Evolutionary conservation across 2,888 invertebrate genomes (phyloP), one percentile per base, ranked within the genome.

Genomic region (Pollenia angustigena): DNA sequence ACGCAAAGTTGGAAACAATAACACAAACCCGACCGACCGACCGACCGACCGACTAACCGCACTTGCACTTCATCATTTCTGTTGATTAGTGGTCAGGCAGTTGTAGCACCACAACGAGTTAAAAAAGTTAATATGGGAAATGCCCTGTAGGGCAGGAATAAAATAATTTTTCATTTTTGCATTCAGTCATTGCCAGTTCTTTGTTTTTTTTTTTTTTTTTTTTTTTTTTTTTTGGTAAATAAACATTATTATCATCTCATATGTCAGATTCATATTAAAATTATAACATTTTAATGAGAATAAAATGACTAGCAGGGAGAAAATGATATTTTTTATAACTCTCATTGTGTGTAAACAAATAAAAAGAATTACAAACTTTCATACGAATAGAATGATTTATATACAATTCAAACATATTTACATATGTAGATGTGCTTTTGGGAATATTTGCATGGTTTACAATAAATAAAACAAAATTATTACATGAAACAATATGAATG

Each of bases 161-260:
- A 40, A 18, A 79, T 58, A 79, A 68, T 50, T 52, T 79, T 68
- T 69, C 32, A 58, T 58, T 58, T 32, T 32, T 12, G 12, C 2
- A 32, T 32, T 32, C 32, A 32, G 32, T 32, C 7, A 40, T 58
- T 9, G 50, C 48, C n/a, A n/a, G n/a, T 23, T 23, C 2, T 54
- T 56, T 54, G 4, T 52, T 56, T 44, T 66, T 44, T 11, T 48
- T 48, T 6, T 50, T 58, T 44, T 8, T 16, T 50, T 58, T 69
- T 42, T 12, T 12, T n/a, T 74, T 74, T 32, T 58, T 40, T 16
- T 16, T 52, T 62, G 32, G 2, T 14, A 68, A 72, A 72, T 44
- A 58, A 72, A 60, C 10, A 64, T 58, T 44, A 66, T 75, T 75
- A 69, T 76, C 52, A 69, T 69, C 54, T 69, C 82, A 82, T 69